Base-by-base conservation (phyloP, 2,797 vertebrate genomes). In the Clarias fuscus region DNA sequence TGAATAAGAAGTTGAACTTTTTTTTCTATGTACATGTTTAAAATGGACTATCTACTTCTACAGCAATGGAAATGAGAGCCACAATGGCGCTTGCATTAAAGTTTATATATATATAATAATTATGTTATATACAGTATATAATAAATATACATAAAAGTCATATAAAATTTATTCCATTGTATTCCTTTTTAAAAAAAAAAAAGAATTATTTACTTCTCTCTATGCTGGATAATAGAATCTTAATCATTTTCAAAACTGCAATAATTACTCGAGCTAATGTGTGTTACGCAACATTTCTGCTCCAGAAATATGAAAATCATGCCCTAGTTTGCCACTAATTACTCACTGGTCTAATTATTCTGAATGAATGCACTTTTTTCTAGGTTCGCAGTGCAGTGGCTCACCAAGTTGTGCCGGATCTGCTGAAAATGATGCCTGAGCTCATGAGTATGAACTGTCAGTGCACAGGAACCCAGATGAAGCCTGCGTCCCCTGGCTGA, bases 371-470 rank as follows among this genome's bases (percentile, higher is more conserved):
- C 33, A 14, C 10, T 56, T 33, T 40, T 86, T 73, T n/a, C 27
- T 43, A n/a, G 37, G 33, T 64, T 22, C 30, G 7, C 6, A 43
- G 43, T 37, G 11, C n/a, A 30, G 4, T 48, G 24, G 24, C 95
- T 95, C 84, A 96, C 96, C 84, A 82, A 91, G 27, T 86, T 85
- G 24, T 90, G 62, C 11, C 91, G 92, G 27, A 96, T 93, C 81
- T 91, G 83, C 2, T 89, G 78, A 90, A 95, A 95, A 80, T 95
- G 87, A 85, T 90, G 92, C 30, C 88, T 91, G 72, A 96, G 92
- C 71, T 96, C 96, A 0, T 93, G 91, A 10, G 87, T 93, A 92
- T 96, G 93, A 56, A 95, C 91, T 0, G 78, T 93, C 89, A 95
- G 89, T 7, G 90, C 84, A 85, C 96, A 96, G 83, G 83, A 91